Evolutionary conservation across 2,113 vertebrate species (phyloP), one percentile per base, ranked within the genome.

Genomic region (Scopus umbretta): DNA sequence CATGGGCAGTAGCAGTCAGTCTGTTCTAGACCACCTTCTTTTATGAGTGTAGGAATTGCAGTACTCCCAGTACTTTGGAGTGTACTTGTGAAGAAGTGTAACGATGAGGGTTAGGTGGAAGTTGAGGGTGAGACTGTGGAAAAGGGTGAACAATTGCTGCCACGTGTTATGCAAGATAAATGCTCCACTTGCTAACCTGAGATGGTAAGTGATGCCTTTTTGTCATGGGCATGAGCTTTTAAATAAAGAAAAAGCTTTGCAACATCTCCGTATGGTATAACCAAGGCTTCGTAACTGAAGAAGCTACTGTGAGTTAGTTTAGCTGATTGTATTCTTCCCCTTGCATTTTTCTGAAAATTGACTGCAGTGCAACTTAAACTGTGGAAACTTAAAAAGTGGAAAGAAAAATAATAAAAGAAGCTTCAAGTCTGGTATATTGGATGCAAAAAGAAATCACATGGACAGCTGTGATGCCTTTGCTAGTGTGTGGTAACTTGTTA

Each of bases 1-100:
- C 2, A 0, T 22, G 52, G n/a, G 67, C 65, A 78, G 76, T 49
- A 29, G 61, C 16, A 21, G 10, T 16, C 1, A 0, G 16, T 26
- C 52, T 34, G 17, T 8, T 43, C 52, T 23, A n/a, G 47, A 3
- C 17, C 20, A 1, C 20, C 17, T 13, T 2, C 6, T 47, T 29
- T 42, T 8, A 4, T 0, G 2, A 9, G 6, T 56, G 38, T 1
- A 21, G 90, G 49, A 56, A 2, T 2, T n/a, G 10, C 38, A 50
- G 38, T 5, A 2, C 43, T 81, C 32, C 25, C 9, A 5, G 38
- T 0, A 10, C 61, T 16, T 3, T 3, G 11, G 36, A 34, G 25
- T 0, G 3, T 34, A 7, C 34, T 56, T 34, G 40, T 4, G 18
- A 15, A 38, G 56, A 47, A 27, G 30, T 12, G 1, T 6, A 8